A percentile compares a stretch with the other conserved stretches of the same genome.
Conservation (phyloP, 2,888 invertebrate species). For the Aleiodes alternator region DNA sequence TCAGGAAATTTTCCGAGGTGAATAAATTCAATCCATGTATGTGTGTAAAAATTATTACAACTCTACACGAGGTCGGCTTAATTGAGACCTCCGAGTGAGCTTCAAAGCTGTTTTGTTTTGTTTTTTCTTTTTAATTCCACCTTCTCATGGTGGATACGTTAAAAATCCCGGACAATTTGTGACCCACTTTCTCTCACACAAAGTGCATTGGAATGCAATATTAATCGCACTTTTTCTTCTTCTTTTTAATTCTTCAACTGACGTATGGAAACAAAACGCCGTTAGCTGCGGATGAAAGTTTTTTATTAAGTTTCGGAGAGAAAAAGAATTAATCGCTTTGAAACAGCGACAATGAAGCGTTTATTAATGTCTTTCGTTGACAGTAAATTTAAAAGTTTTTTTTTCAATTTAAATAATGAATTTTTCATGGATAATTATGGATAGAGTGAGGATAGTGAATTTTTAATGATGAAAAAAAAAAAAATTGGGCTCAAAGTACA, state of each 20-base stretch:
- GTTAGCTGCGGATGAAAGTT: constrained; percentile 17
- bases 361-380: constrained; percentile 26
- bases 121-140: constrained; percentile 6
- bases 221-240: neutral
- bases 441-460: too few relatives aligned
- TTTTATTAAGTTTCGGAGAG: constrained; percentile 23
- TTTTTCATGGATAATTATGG: too few relatives aligned
- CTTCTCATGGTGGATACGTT: constrained; percentile 23
- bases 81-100: constrained; percentile 61
- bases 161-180: constrained; percentile 11
- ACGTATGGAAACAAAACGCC: constrained; percentile 32
- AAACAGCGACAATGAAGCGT: constrained; percentile 17
- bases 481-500: neutral
- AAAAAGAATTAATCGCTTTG: neutral
- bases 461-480: neutral
- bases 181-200: constrained; percentile 25
- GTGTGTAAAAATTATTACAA: constrained; percentile 46
- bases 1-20: too few relatives aligned
- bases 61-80: constrained; percentile 57
- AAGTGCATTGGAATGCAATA: constrained; percentile 5
- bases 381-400: constrained; percentile 6
- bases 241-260: constrained; percentile 19
- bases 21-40: constrained; percentile 18
- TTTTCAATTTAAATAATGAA: constrained; percentile 12
- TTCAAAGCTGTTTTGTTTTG: constrained; percentile 53